A percentile compares a stretch with the other conserved stretches of the same genome.
phyloP scores from a whole-genome alignment of 2,113 vertebrate species.

The Panurus biarmicus region DNA sequence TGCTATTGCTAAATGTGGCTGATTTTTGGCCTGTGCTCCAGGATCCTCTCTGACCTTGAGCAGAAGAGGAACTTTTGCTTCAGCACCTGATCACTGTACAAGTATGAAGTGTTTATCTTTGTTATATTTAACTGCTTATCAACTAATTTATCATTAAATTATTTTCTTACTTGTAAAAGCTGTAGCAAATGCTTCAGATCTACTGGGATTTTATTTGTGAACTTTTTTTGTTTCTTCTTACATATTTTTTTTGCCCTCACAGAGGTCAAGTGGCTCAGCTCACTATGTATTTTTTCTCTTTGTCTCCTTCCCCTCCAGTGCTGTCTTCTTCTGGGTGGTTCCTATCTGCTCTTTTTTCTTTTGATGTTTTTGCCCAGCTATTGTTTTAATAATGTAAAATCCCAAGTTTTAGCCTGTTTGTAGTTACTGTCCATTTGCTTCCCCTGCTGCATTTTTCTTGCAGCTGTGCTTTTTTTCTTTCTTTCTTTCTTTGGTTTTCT shows the following conservation, averaged over 20 bases:
- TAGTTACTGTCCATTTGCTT: background rate
- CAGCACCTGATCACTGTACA: background rate
- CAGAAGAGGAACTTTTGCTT: background rate
- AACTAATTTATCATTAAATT: background rate
- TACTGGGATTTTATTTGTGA: background rate
- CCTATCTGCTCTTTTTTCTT: background rate
- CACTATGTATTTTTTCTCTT: background rate
- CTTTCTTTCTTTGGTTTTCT: background rate
- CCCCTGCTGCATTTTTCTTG: background rate
- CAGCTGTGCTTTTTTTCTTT: background rate
- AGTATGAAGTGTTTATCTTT: background rate
- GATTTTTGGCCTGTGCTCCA: background rate
- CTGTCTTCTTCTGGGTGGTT: background rate
- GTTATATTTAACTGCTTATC: background rate
- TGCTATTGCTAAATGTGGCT: background rate
- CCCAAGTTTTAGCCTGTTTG: background rate
- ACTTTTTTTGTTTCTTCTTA: background rate
- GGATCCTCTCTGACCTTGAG: background rate
- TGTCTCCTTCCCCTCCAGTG: background rate
- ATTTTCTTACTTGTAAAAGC: background rate
- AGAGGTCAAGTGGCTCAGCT: background rate
- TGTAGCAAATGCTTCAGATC: background rate
- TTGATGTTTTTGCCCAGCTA: background rate
- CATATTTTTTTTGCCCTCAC: background rate
- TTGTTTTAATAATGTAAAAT: slow-evolving; percentile 40